phyloP scores from a whole-genome alignment of 2,113 vertebrate genomes.

The Alouatta palliata region DNA sequence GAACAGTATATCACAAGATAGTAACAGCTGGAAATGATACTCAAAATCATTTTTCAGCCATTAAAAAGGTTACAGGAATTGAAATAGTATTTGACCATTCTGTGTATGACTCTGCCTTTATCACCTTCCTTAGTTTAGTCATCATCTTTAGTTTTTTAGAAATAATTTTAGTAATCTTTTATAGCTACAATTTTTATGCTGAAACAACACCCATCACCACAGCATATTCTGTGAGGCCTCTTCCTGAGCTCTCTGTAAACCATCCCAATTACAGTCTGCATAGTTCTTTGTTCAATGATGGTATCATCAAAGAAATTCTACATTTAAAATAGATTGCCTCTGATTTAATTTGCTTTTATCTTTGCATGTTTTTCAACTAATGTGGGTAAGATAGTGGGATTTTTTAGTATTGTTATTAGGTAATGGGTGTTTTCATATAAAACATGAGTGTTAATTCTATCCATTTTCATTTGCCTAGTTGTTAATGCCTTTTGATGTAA shows the following conservation, averaged over 20 bases:
- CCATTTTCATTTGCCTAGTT: background rate
- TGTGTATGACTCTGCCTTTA: background rate
- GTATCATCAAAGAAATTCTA: background rate
- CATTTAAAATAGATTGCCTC: background rate
- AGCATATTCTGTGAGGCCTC: background rate
- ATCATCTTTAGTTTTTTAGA: background rate
- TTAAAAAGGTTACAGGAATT: background rate
- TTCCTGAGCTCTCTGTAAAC: background rate
- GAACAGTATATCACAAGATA: background rate
- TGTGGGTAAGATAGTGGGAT: background rate
- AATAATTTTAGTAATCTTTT: background rate
- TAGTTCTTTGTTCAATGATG: background rate
- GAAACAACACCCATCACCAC: background rate
- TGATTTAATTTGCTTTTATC: conserved; percentile 3
- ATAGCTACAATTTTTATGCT: background rate
- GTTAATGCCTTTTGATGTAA: background rate
- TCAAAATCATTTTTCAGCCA: background rate
- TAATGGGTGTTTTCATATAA: background rate
- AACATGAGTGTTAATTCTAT: background rate
- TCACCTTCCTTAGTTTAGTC: background rate
- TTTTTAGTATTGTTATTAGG: background rate
- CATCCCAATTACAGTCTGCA: background rate
- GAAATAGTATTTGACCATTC: background rate
- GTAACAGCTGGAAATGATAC: background rate
- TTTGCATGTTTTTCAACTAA: background rate